These are phyloP conservation scores for Cyrtonyx montezumae DNA, from an alignment of 2,113 vertebrate species.

Conservation along the genomic window DNA sequence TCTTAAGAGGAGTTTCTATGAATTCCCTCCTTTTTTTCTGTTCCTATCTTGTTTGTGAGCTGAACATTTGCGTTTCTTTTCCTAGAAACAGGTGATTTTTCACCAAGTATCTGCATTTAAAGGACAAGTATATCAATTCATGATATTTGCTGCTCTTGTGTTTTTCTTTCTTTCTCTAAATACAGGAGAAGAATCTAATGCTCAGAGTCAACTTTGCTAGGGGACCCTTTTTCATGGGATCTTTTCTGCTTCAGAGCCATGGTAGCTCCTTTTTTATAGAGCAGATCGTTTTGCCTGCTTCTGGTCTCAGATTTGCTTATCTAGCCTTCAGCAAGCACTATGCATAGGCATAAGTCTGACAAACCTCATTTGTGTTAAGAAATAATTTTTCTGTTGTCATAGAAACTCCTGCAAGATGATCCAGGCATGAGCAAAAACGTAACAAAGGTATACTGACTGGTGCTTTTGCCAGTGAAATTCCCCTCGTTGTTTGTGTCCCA, in stretches of 20 bases:
- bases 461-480: conserved; percentile 11
- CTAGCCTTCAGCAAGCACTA: conserved; percentile 35
- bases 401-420: conserved; percentile 59
- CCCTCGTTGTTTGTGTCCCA: background rate
- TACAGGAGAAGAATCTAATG: background rate
- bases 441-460: background rate
- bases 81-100: background rate
- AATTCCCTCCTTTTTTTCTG: background rate
- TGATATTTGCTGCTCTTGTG: background rate
- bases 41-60: background rate
- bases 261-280: background rate
- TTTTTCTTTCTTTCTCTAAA: background rate
- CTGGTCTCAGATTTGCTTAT: conserved; percentile 20
- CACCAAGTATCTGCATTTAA: background rate
- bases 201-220: background rate
- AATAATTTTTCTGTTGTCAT: conserved; percentile 63
- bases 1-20: background rate
- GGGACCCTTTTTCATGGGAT: background rate
- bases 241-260: background rate
- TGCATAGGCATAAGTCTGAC: conserved; percentile 49
- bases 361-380: conserved; percentile 66
- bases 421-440: conserved; percentile 18
- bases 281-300: background rate
- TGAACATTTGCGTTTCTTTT: background rate
- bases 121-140: background rate